Evolutionary conservation across 2,888 invertebrate species (phyloP), one percentile per base, ranked within the genome.

Genomic region (Agonum fuliginosum): DNA sequence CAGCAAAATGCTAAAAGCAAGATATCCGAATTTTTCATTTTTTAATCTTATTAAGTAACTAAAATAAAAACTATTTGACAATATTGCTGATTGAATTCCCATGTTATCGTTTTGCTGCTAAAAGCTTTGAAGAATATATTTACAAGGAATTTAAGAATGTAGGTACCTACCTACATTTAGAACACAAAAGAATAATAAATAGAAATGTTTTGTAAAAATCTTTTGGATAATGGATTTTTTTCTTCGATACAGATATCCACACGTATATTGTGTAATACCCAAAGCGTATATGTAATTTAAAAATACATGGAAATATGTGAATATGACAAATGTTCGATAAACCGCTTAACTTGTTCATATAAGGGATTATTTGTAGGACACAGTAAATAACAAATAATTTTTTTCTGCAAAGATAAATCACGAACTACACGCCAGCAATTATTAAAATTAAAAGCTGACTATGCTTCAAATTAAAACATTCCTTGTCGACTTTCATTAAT

Each of bases 401-500:
- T 8, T 30, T 30, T 37, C 37, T 37, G 37, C 37, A 8, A 37
- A 3, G 12, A 1, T 37, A 8, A 37, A 8, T 3, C 12, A 37
- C n/a, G 12, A 12, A 37, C 37, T n/a, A 4, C 10, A 37, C 2
- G 17, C 43, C 1, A 43, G 14, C 43, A 43, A 43, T 12, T 14
- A 1, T 17, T 10, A 43, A n/a, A 43, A 1, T 54, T 54, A 54
- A 24, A 54, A 2, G 4, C 22, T 20, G 27, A 37, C 22, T 22
- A 54, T 54, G n/a, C 54, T 20, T 54, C 22, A 54, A 54, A 54
- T 54, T 22, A 54, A 54, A 54, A 24, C 22, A 54, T 10, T 54
- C 12, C 54, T 54, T 22, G 12, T 24, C 8, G 43, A 17, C 20
- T 20, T 54, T 54, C 54, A 62, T 62, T 62, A 62, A 69, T 69